A percentile compares a stretch with the other conserved stretches of the same genome.
These are phyloP conservation scores for Caenorhabditis inopinata DNA, from an alignment of 1,140 invertebrate species.

Conservation along the genomic window DNA sequence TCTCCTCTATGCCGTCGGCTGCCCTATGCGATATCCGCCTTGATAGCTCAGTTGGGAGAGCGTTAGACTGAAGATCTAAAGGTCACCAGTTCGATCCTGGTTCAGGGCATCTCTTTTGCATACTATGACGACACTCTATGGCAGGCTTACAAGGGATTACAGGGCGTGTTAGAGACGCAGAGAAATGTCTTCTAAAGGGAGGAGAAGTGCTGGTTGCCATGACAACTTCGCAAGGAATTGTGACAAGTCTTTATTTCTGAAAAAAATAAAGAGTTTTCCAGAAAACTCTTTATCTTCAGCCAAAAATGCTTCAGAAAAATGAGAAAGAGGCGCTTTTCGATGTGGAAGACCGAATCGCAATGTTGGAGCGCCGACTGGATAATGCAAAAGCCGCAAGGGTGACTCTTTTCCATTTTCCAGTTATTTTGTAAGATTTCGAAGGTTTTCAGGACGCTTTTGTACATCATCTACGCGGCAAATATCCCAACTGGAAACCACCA, in stretches of 20 bases:
- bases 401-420: no score
- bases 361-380: not conserved
- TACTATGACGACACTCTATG: not conserved
- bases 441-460: conserved; percentile 4
- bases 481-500: not conserved
- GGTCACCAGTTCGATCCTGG: conserved; percentile 69
- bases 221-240: no score
- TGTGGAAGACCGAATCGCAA: not conserved
- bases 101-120: conserved; percentile 31
- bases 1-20: not conserved
- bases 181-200: no score
- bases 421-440: no score
- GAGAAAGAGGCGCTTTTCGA: not conserved
- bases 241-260: no score
- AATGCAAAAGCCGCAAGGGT: not conserved
- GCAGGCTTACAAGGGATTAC: not conserved
- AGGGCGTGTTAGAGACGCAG: not conserved
- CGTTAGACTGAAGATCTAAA: conserved; percentile 71
- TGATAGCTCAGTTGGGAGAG: conserved; percentile 67
- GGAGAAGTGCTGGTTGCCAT: not conserved
- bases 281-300: not conserved
- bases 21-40: not conserved
- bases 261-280: no score
- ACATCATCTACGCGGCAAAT: conserved; percentile 5
- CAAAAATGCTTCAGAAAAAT: not conserved